These are phyloP conservation scores for Zeus faber DNA, from an alignment of 2,113 vertebrate genomes.

Conservation along the genomic window DNA sequence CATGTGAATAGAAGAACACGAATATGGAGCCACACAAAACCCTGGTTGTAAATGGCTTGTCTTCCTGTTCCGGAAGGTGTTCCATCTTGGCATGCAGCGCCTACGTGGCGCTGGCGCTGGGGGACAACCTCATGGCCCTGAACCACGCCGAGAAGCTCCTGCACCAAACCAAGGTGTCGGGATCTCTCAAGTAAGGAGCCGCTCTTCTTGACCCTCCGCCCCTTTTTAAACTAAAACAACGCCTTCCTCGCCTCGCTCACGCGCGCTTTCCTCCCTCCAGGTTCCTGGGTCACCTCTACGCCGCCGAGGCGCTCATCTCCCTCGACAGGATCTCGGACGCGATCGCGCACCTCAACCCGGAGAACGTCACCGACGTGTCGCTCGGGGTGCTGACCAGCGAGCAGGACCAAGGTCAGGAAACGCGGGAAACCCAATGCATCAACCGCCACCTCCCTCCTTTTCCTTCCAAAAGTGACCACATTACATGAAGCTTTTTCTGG, in stretches of 20 bases:
- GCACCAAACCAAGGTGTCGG: slow-evolving; percentile 92
- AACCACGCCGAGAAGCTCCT: slow-evolving; percentile 95
- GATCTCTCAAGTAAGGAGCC: slow-evolving; percentile 90
- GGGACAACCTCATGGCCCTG: slow-evolving; percentile 95
- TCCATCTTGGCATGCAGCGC: slow-evolving; percentile 94
- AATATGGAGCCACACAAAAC: too few species aligned
- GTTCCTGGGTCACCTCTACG: slow-evolving; percentile 96
- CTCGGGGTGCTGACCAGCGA: slow-evolving; percentile 89
- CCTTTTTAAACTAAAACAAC: neutral
- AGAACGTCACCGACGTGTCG: slow-evolving; percentile 95
- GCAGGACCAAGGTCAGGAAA: slow-evolving; percentile 91
- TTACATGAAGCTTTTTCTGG: too few species aligned
- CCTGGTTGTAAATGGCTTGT: neutral
- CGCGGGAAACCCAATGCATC: neutral
- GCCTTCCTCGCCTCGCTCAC: neutral
- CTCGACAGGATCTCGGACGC: slow-evolving; percentile 97
- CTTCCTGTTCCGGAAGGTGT: slow-evolving; percentile 74
- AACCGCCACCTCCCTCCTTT: too few species aligned
- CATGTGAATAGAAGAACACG: too few species aligned
- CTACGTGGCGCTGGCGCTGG: slow-evolving; percentile 91
- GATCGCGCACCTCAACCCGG: slow-evolving; percentile 94
- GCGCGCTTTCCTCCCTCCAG: slow-evolving; percentile 64
- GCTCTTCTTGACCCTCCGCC: neutral
- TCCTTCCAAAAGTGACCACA: too few species aligned
- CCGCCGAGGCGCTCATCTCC: slow-evolving; percentile 97